phyloP scores from a whole-genome alignment of 2,113 vertebrate species.

The Atrichornis clamosus region DNA sequence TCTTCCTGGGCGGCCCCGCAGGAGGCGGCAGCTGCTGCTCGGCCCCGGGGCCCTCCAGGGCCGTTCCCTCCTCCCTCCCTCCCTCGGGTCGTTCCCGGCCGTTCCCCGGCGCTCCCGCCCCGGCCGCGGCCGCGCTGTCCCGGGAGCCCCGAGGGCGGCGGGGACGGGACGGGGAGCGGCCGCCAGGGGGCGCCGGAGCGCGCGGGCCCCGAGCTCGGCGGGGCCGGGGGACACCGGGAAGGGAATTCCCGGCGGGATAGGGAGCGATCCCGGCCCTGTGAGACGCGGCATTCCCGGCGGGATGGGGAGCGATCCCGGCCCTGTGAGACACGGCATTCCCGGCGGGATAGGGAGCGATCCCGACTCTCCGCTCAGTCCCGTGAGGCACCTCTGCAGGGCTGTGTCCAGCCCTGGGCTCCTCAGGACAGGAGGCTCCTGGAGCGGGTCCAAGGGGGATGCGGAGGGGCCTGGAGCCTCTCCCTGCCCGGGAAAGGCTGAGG shows the following conservation, averaged over 20 bases:
- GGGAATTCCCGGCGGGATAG: not conserved
- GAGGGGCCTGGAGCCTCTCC: not conserved
- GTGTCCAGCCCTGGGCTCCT: not conserved
- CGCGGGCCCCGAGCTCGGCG: not conserved
- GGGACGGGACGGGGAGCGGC: not conserved
- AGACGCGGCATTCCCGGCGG: not conserved
- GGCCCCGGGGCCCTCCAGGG: too few species aligned
- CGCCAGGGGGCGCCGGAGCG: not conserved
- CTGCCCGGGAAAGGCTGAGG: not conserved
- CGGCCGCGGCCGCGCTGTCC: not conserved
- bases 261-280: not conserved
- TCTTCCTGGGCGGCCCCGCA: not conserved
- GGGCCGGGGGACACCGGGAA: not conserved
- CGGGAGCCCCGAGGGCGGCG: not conserved
- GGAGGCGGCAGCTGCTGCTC: not conserved
- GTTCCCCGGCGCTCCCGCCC: not conserved
- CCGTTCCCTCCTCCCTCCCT: too few species aligned
- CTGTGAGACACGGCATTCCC: not conserved
- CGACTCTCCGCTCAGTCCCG: too few species aligned
- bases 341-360: not conserved
- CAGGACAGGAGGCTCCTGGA: not conserved
- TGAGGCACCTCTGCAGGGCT: too few species aligned
- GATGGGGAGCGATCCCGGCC: not conserved
- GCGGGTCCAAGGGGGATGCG: not conserved
- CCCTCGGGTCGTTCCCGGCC: too few species aligned